A percentile compares a stretch with the other conserved stretches of the same genome.
phyloP scores from a whole-genome alignment of 2,113 vertebrate genomes.

The Pavo muticus region DNA sequence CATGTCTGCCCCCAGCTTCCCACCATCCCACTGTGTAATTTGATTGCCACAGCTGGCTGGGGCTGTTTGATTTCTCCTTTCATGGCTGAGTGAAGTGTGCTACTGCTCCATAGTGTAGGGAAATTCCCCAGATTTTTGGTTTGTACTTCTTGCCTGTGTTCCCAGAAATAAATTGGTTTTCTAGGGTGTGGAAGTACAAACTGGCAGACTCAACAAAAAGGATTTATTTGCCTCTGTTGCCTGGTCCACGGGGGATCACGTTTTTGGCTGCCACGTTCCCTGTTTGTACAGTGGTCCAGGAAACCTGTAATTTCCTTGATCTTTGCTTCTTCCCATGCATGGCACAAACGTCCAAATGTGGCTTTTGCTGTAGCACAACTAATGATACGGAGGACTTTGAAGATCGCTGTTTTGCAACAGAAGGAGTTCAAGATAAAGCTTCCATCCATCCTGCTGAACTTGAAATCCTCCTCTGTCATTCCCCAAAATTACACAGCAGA shows the following conservation, averaged over 20 bases:
- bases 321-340: not conserved
- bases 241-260: not conserved
- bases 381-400: not conserved
- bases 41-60: not conserved
- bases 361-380: not conserved
- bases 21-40: fast-evolving
- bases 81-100: no score
- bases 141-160: not conserved
- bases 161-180: not conserved
- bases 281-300: not conserved
- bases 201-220: fast-evolving
- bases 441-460: not conserved
- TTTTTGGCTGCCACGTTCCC: not conserved
- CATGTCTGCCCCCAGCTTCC: fast-evolving
- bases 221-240: not conserved
- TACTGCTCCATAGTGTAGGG: not conserved
- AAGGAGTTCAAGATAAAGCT: not conserved
- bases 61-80: not conserved
- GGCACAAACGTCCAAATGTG: not conserved
- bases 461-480: not conserved
- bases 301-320: fast-evolving
- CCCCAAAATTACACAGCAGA: not conserved
- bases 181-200: not conserved
- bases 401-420: not conserved
- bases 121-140: not conserved